phyloP scores from a whole-genome alignment of 2,888 invertebrate genomes.

The Panzeria rudis region DNA sequence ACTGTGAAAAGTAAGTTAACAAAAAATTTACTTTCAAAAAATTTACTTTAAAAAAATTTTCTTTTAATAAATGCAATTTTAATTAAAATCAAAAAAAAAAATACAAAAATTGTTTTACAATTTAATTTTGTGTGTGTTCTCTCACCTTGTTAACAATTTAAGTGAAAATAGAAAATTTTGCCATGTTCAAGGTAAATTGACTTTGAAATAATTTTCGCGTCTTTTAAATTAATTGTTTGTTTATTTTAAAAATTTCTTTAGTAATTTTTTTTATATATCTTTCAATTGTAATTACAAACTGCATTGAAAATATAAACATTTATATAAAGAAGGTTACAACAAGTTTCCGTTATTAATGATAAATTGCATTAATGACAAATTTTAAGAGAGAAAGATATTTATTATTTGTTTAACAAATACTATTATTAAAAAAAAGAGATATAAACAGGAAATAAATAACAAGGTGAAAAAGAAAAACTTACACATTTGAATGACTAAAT shows the following conservation, averaged over 20 bases:
- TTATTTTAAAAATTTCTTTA: slow-evolving; percentile 20
- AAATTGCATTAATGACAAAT: slow-evolving; percentile 24
- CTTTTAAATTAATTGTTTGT: slow-evolving; percentile 45
- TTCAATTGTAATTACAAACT: slow-evolving; percentile 25
- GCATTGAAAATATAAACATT: slow-evolving; percentile 38
- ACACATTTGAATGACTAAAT: slow-evolving; percentile 3
- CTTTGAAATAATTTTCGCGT: slow-evolving; percentile 27
- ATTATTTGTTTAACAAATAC: not conserved
- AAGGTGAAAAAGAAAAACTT: slow-evolving; percentile 39
- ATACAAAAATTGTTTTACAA: not conserved
- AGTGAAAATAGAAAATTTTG: slow-evolving; percentile 38
- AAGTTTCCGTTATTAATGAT: slow-evolving; percentile 65
- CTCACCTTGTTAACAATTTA: slow-evolving; percentile 38
- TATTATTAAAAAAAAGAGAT: not conserved
- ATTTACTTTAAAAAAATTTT: too few relatives aligned
- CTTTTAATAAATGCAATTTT: too few relatives aligned
- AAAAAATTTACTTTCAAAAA: not conserved
- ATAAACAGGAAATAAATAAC: slow-evolving; percentile 35
- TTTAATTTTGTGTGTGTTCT: not conserved
- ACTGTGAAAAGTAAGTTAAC: slow-evolving; percentile 1
- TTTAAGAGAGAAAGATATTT: not conserved
- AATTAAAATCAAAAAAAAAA: too few relatives aligned
- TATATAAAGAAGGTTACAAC: slow-evolving; percentile 56
- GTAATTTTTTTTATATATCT: slow-evolving; percentile 5
- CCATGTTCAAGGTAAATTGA: slow-evolving; percentile 27